Conservation (phyloP, 2,113 vertebrate species). For the Anhinga rufa region DNA sequence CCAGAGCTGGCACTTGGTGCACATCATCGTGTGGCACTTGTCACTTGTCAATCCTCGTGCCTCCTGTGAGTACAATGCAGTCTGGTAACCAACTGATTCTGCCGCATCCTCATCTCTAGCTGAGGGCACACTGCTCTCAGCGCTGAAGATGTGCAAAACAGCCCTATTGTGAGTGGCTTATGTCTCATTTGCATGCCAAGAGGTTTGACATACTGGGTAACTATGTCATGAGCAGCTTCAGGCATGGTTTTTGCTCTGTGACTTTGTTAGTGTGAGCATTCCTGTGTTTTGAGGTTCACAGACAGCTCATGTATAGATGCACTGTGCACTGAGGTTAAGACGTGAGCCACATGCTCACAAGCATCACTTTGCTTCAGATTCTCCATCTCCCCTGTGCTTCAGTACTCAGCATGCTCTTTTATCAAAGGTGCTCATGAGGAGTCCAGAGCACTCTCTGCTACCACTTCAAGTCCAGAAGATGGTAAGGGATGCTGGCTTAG, state of each 20-base stretch:
- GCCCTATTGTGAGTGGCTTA: neutral
- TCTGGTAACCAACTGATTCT: neutral
- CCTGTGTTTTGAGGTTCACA: neutral
- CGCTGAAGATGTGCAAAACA: neutral
- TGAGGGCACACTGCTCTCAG: neutral
- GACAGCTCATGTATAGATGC: neutral
- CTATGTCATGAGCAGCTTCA: neutral
- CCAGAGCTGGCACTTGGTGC: neutral
- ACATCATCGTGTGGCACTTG: neutral
- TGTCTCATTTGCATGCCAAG: neutral
- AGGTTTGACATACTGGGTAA: neutral
- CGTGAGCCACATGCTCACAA: neutral
- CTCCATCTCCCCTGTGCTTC: rapidly evolving
- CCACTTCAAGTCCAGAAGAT: neutral
- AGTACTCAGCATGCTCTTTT: neutral
- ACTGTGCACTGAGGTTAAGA: rapidly evolving
- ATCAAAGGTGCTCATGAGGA: neutral
- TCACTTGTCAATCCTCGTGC: neutral
- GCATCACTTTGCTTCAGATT: rapidly evolving
- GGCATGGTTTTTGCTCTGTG: neutral
- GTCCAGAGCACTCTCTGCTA: neutral
- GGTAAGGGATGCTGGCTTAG: neutral
- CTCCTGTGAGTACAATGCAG: neutral
- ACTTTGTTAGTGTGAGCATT: neutral
- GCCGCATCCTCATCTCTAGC: neutral